Evolutionary conservation across 2,888 invertebrate species (phyloP).

Genomic region (Drosophila mettleri): DNA sequence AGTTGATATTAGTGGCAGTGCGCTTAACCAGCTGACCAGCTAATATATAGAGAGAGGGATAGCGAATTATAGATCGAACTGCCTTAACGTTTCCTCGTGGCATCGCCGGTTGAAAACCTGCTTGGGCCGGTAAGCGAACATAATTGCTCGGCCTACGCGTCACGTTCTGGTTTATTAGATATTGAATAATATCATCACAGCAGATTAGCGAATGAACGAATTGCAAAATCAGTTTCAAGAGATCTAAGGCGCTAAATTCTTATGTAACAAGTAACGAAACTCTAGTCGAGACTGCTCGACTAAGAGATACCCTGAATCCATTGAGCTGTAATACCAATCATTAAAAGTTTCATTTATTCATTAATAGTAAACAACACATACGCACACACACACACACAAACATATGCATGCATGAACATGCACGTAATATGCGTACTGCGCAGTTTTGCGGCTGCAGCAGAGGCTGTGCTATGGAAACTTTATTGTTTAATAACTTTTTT

Average conservation of each 20-base stretch:
- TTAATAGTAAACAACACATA: no score
- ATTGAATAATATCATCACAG: conserved; percentile 51
- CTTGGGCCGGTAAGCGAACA: conserved; percentile 21
- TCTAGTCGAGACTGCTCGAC: no score
- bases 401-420: no score
- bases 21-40: conserved; percentile 21
- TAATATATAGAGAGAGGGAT: conserved; percentile 1
- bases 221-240: conserved; percentile 10
- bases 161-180: conserved; percentile 48
- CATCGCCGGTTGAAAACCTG: conserved; percentile 37
- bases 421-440: no score
- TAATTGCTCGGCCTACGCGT: conserved; percentile 15
- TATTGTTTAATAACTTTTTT: no score
- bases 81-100: conserved; percentile 34
- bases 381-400: no score
- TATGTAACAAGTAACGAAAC: no score
- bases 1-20: background rate
- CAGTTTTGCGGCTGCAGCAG: no score
- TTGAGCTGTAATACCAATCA: no score
- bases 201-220: conserved; percentile 22
- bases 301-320: no score
- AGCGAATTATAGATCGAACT: background rate
- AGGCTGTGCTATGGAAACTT: no score
- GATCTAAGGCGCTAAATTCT: background rate
- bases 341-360: no score